These are phyloP conservation scores for Heliconius hortense DNA, from an alignment of 2,888 invertebrate genomes.

Conservation along the genomic window DNA sequence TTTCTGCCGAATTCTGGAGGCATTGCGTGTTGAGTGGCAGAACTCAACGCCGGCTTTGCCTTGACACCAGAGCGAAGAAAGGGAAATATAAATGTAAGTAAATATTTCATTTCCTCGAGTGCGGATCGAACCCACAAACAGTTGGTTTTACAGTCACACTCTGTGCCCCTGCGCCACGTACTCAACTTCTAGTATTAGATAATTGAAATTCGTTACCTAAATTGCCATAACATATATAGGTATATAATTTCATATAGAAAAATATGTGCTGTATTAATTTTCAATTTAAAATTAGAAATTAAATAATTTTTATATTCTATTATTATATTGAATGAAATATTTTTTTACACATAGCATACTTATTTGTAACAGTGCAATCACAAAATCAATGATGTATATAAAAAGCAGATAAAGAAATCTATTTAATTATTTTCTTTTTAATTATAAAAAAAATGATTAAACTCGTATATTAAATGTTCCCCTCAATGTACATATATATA, in stretches of 20 bases:
- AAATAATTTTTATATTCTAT: conserved; percentile 24
- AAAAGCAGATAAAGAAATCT: background rate
- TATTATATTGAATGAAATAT: conserved; percentile 28
- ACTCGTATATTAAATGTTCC: background rate
- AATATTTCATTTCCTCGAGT: too few relatives aligned
- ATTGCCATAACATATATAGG: conserved; percentile 30
- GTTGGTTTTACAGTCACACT: too few relatives aligned
- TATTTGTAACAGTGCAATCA: conserved; percentile 25
- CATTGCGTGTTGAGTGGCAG: too few relatives aligned
- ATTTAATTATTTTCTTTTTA: background rate
- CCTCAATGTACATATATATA: background rate
- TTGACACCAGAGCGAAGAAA: too few relatives aligned
- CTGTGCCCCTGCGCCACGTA: too few relatives aligned
- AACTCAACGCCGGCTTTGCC: too few relatives aligned
- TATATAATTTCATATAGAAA: conserved; percentile 22
- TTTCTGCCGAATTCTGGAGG: too few relatives aligned
- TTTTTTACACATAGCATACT: conserved; percentile 17
- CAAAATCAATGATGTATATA: conserved; percentile 8
- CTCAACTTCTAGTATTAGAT: conserved; percentile 14
- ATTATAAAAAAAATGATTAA: background rate
- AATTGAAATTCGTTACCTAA: conserved; percentile 27
- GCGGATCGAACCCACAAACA: too few relatives aligned
- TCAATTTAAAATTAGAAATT: conserved; percentile 2
- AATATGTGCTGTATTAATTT: conserved; percentile 12
- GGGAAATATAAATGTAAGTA: too few relatives aligned